phyloP scores from a whole-genome alignment of 2,888 invertebrate genomes.

The Heliconius hortense region DNA sequence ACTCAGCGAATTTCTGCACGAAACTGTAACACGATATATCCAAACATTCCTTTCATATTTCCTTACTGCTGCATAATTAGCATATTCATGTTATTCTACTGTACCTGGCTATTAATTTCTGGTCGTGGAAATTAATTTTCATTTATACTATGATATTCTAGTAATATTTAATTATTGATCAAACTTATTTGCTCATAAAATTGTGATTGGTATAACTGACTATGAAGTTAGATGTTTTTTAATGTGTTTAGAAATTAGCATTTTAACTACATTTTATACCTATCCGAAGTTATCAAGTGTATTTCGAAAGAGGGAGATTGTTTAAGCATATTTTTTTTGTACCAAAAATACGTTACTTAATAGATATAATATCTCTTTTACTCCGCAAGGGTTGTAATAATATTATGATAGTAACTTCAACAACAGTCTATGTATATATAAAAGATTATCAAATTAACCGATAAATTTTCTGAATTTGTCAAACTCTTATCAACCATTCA shows the following conservation, averaged over 20 bases:
- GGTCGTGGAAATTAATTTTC: slow-evolving; percentile 2
- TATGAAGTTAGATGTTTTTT: not conserved
- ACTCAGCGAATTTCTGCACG: slow-evolving; percentile 62
- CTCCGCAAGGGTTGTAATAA: slow-evolving; percentile 5
- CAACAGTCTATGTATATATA: not conserved
- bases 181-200: not conserved
- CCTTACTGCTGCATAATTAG: slow-evolving; percentile 35
- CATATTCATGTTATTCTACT: slow-evolving; percentile 25
- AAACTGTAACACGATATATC: slow-evolving; percentile 54
- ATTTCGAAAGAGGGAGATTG: not conserved
- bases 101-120: slow-evolving; percentile 22
- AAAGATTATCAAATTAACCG: slow-evolving; percentile 36
- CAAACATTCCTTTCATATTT: slow-evolving; percentile 52
- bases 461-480: slow-evolving; percentile 54
- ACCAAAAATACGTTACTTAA: not conserved
- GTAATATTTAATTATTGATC: not conserved
- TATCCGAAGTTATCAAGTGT: not conserved
- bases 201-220: not conserved
- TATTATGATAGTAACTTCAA: slow-evolving; percentile 16
- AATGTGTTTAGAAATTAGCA: not conserved
- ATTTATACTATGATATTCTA: not conserved
- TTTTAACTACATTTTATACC: not conserved
- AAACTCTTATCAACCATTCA: slow-evolving; percentile 63
- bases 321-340: not conserved
- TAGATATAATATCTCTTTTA: not conserved